A percentile compares a stretch with the other conserved stretches of the same genome.
Evolutionary conservation across 1,140 invertebrate species (phyloP).

Genomic region (Panulirus ornatus): DNA sequence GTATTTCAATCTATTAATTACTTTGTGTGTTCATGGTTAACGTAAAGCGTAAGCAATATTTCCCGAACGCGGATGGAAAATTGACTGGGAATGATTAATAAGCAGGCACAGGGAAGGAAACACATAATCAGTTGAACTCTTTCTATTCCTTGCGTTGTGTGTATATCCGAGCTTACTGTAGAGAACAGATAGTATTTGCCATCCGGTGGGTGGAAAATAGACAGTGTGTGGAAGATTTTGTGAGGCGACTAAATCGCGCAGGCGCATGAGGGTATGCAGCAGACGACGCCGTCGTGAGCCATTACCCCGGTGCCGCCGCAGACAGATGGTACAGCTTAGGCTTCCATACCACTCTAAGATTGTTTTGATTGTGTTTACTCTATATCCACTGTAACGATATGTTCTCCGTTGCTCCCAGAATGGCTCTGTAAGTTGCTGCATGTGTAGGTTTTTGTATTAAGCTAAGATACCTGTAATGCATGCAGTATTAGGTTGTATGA

Average conservation of each 20-base stretch:
- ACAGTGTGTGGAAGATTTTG: conserved; percentile 13
- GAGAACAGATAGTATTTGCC: too few species aligned
- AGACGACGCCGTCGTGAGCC: conserved; percentile 12
- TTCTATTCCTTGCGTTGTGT: too few species aligned
- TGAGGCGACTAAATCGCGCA: neutral
- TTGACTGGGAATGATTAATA: too few species aligned
- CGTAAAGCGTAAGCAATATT: too few species aligned
- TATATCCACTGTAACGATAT: neutral
- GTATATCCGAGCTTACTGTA: too few species aligned
- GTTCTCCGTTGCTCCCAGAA: conserved; percentile 39
- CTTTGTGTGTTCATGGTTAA: too few species aligned
- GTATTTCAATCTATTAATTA: too few species aligned
- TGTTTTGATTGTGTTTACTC: neutral
- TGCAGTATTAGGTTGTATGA: neutral
- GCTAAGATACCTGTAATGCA: neutral
- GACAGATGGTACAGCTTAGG: neutral
- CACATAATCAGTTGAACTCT: too few species aligned
- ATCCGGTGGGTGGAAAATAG: neutral
- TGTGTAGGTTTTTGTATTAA: neutral
- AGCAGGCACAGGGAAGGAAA: too few species aligned
- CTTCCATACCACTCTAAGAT: neutral
- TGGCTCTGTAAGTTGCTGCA: conserved; percentile 32
- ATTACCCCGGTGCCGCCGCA: neutral
- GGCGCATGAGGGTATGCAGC: neutral
- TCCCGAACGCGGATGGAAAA: neutral